Conservation (phyloP, 2,888 invertebrate genomes). For the Trachelus tabidus region DNA sequence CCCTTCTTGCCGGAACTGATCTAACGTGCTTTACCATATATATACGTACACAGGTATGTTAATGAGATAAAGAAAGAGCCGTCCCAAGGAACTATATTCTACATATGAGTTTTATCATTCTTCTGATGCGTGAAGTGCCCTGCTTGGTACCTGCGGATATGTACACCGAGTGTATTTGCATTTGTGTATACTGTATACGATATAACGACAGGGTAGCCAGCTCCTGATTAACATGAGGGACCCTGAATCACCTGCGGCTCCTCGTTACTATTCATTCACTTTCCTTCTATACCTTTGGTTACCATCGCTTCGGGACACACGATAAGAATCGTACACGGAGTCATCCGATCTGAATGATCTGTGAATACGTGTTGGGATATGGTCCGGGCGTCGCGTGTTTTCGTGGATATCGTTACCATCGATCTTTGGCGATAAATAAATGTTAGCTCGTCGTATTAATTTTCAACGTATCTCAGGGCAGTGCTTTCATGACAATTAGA, state of each 20-base stretch:
- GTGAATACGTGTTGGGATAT: not conserved
- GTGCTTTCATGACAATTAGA: not conserved
- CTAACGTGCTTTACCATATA: not conserved
- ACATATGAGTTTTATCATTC: conserved; percentile 48
- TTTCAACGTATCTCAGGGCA: not conserved
- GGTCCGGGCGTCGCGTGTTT: not conserved
- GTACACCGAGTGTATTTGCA: conserved; percentile 42
- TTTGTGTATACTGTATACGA: conserved; percentile 30
- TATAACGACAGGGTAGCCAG: conserved; percentile 38
- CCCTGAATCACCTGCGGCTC: conserved; percentile 58
- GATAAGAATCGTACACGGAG: not conserved
- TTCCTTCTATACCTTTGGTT: conserved; percentile 27
- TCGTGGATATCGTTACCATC: not conserved
- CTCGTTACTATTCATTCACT: conserved; percentile 32
- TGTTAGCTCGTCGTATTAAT: not conserved
- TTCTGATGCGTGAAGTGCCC: conserved; percentile 49
- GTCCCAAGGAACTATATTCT: conserved; percentile 33
- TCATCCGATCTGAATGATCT: not conserved
- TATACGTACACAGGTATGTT: not conserved
- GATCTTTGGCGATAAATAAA: not conserved
- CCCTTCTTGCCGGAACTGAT: not conserved
- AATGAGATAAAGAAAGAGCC: not conserved
- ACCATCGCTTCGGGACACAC: not conserved
- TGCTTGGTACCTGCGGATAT: conserved; percentile 39
- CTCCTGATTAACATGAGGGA: conserved; percentile 59